These are phyloP conservation scores for Cylindroiulus punctatus DNA, from an alignment of 2,888 invertebrate genomes.

Conservation along the genomic window DNA sequence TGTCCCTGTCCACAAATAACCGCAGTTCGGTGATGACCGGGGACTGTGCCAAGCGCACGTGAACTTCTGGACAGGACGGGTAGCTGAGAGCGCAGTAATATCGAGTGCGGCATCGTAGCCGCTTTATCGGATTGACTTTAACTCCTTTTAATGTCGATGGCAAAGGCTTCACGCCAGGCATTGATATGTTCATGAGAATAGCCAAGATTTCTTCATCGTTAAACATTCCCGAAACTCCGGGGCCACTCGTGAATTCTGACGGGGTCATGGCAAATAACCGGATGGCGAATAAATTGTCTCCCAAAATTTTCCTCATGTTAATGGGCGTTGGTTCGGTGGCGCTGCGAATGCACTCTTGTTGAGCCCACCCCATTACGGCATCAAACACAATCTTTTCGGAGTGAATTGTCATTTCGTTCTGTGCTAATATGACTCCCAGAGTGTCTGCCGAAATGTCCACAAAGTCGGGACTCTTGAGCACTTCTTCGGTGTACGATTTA, in stretches of 20 bases:
- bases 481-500: slow-evolving; percentile 73
- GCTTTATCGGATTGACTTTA: slow-evolving; percentile 63
- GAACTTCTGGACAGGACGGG: slow-evolving; percentile 56
- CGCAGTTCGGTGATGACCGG: slow-evolving; percentile 58
- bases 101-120: slow-evolving; percentile 78
- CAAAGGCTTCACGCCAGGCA: slow-evolving; percentile 66
- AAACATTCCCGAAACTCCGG: slow-evolving; percentile 77
- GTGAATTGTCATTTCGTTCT: slow-evolving; percentile 77
- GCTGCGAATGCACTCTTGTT: slow-evolving; percentile 70
- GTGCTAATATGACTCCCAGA: slow-evolving; percentile 78
- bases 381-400: slow-evolving; percentile 82
- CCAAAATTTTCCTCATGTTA: slow-evolving; percentile 60
- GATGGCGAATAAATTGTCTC: slow-evolving; percentile 63
- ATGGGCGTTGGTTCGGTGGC: slow-evolving; percentile 61
- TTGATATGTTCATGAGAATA: slow-evolving; percentile 84
- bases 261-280: slow-evolving; percentile 82
- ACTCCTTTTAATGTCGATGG: slow-evolving; percentile 49
- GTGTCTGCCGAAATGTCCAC: slow-evolving; percentile 81
- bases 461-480: slow-evolving; percentile 79
- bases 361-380: slow-evolving; percentile 76
- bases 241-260: slow-evolving; percentile 84
- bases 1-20: slow-evolving; percentile 81
- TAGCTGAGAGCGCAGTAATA: slow-evolving; percentile 71
- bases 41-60: slow-evolving; percentile 58
- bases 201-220: slow-evolving; percentile 81